Evolutionary conservation across 2,113 vertebrate genomes (phyloP).

Genomic region (Crotalus viridis): DNA sequence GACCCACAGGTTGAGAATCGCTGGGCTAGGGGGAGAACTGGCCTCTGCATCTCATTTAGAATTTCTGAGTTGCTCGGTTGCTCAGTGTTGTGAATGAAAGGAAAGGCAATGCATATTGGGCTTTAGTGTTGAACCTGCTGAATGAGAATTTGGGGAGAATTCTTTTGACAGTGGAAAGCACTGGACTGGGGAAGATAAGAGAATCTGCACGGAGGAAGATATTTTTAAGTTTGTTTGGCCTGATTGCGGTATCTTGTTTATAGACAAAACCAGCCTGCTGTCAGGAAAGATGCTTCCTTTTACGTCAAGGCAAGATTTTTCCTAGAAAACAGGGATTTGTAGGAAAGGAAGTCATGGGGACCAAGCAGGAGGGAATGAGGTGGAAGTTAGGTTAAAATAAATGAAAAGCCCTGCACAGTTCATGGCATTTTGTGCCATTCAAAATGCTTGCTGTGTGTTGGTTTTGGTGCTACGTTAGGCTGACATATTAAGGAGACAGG

Average conservation of each 20-base stretch:
- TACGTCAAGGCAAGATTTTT: conserved; percentile 7
- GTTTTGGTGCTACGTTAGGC: neutral
- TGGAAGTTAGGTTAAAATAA: neutral
- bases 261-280: neutral
- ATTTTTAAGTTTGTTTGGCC: neutral
- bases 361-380: neutral
- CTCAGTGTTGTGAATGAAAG: neutral
- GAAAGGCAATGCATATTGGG: neutral
- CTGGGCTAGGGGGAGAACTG: neutral
- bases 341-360: neutral
- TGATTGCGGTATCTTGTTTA: conserved; percentile 1
- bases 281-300: conserved; percentile 12
- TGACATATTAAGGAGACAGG: neutral
- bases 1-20: no score
- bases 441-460: neutral
- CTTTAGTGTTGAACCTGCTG: neutral
- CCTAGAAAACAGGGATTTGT: neutral
- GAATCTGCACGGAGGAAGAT: neutral
- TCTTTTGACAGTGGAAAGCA: neutral
- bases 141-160: neutral
- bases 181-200: neutral
- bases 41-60: neutral
- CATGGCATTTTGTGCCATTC: neutral
- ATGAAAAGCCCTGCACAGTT: neutral
- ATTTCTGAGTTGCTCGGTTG: no score